Evolutionary conservation across 2,888 invertebrate genomes (phyloP), one percentile per base, ranked within the genome.

Genomic region (Cyclophora albipunctata): DNA sequence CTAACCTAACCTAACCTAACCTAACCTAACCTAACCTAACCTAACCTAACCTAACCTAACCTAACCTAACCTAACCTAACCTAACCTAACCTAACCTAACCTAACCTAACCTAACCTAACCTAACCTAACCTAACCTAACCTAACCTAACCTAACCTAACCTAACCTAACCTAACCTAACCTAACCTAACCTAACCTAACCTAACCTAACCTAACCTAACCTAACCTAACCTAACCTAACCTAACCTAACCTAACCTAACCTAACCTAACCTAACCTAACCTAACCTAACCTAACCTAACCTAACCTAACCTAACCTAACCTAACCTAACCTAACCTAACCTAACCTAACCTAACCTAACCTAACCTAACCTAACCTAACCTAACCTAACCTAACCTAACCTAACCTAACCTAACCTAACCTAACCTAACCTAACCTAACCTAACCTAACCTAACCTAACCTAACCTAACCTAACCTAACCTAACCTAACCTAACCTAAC

Each of bases 151-250:
- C 54, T 57, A 57, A 57, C 57, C 58, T 58, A 58, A 58, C 58
- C 58, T 58, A 58, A 56, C 58, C 58, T 56, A 58, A 58, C 58
- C 58, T 58, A 58, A 58, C 58, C 58, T 56, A 58, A 56, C 58
- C 58, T 56, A 56, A 58, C 58, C 58, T 55, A 55, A 58, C 55
- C 58, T 53, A 55, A 58, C 56, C 59, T 54, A 56, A 59, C 56
- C 56, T 54, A 57, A 57, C 57, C 57, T 55, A 57, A 59, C 57
- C 55, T 54, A 57, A 59, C 55, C 57, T 57, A 55, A 59, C 55
- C 58, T 54, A 55, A 58, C 54, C 55, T 55, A 55, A 58, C 55
- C 58, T 54, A 55, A 55, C 55, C 55, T 55, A 55, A 55, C 52
- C 55, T 55, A 55, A 55, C 55, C 55, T 52, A 55, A 55, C 55